Conservation (phyloP, 1,140 invertebrate genomes). For the Hesperophylax magnus region DNA sequence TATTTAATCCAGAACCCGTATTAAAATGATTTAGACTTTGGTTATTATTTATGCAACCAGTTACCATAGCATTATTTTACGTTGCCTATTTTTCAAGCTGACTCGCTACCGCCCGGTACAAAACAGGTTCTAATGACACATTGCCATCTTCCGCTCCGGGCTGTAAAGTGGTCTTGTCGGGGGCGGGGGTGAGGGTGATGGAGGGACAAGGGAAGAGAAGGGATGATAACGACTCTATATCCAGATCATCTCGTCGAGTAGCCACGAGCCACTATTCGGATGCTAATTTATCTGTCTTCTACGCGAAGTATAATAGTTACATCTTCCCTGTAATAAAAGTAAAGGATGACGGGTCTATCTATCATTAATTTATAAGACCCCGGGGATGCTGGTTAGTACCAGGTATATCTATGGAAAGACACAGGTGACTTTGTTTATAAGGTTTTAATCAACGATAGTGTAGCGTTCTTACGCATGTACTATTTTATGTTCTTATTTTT, state of each 20-base stretch:
- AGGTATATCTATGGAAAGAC: no score
- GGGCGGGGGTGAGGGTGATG: not conserved
- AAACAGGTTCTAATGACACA: slow-evolving; percentile 17
- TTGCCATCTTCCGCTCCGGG: slow-evolving; percentile 27
- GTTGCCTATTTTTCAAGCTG: no score
- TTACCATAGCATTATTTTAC: no score
- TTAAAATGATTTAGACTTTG: no score
- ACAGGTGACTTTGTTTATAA: no score
- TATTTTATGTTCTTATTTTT: no score
- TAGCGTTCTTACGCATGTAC: no score
- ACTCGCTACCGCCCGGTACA: no score
- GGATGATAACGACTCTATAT: slow-evolving; percentile 9
- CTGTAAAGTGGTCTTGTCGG: not conserved
- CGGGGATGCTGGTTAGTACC: not conserved
- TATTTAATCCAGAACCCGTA: no score
- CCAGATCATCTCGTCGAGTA: not conserved
- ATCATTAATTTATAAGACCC: slow-evolving; percentile 13
- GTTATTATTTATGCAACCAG: no score
- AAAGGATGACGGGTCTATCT: not conserved
- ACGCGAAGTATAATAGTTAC: not conserved
- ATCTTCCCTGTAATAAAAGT: not conserved
- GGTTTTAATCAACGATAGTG: no score
- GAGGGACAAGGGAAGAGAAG: not conserved
- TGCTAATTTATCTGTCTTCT: slow-evolving; percentile 25
- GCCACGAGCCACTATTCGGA: slow-evolving; percentile 19